Base-by-base conservation (phyloP, 1,140 invertebrate genomes). In the Magallana gigas region DNA sequence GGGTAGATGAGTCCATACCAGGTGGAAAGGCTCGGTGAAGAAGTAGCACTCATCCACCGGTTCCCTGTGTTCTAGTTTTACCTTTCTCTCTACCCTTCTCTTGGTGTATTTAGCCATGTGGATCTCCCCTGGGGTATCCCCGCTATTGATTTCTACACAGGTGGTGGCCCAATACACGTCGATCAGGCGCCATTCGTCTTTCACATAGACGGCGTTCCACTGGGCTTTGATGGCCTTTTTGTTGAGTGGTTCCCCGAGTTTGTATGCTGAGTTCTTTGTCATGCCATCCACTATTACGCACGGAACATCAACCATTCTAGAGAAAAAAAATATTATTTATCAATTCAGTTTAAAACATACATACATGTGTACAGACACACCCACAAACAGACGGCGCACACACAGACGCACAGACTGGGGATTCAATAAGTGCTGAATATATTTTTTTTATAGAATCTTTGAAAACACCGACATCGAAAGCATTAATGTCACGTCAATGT, bases 1-100 rank as follows among this genome's bases (percentile, higher is more conserved):
- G 0, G 95, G 95, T 88, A 94, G 95, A 92, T 96, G 95, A 0
- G 95, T 95, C 91, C 93, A 95, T 68, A 95, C 95, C 76, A 96
- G 87, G 16, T 95, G 92, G 29, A 94, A 92, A 1, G 95, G 95
- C 88, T 96, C 95, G 0, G 95, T 95, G 14, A 96, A 92, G 92
- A 96, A 96, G 89, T 94, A 94, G 86, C 93, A 93, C 84, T 94
- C 93, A 68, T 94, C 93, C 58, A 90, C 92, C 48, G 90, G 87
- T 86, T 92, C 91, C 59, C 90, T 89, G 83, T 90, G 90, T 36
- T 83, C 29, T 9, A 84, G 5, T 23, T 82, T 82, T 1, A 56
- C n/a, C 8, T 11, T 36, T n/a, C 23, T 48, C 7, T 84, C 62
- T 11, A 58, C 82, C 18, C 36, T 29, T 8, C 8, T n/a, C 23